These are phyloP conservation scores for Palythoa heliodiscus DNA, from an alignment of 92 coral and sea anemone genomes.

Conservation along the genomic window DNA sequence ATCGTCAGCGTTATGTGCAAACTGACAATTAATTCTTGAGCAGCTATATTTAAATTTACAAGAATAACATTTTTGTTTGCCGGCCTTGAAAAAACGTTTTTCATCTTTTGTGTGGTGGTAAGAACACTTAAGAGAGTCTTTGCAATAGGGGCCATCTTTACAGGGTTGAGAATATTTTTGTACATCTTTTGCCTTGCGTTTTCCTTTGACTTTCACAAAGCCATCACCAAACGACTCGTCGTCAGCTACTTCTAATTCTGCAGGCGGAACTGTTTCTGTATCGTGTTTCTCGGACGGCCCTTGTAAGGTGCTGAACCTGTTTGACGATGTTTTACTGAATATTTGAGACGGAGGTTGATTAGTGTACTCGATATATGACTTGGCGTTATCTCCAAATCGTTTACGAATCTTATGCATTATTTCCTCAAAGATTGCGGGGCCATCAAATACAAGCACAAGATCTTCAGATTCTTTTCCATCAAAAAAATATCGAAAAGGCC, in stretches of 20 bases:
- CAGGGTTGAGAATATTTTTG: constrained; percentile 36
- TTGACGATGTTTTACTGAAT: neutral
- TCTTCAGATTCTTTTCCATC: neutral
- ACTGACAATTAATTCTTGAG: constrained; percentile 5
- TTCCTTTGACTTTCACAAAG: neutral
- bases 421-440: neutral
- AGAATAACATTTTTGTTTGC: neutral
- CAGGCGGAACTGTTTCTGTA: neutral
- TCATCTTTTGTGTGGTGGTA: constrained; percentile 27
- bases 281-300: neutral
- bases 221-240: neutral
- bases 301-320: neutral
- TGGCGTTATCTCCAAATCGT: neutral
- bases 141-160: constrained; percentile 4
- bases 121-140: neutral
- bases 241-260: neutral
- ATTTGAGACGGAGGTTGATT: neutral
- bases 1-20: constrained; percentile 31
- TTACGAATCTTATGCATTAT: neutral
- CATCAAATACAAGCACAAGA: neutral
- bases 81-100: constrained; percentile 24
- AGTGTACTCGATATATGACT: neutral
- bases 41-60: constrained; percentile 4
- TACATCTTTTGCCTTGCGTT: neutral
- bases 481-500: constrained; percentile 47